Percentiles rank a stretch among this genome's conserved stretches.
Conservation (phyloP, 2,113 vertebrate genomes). For the Actenoides lindsayi region DNA sequence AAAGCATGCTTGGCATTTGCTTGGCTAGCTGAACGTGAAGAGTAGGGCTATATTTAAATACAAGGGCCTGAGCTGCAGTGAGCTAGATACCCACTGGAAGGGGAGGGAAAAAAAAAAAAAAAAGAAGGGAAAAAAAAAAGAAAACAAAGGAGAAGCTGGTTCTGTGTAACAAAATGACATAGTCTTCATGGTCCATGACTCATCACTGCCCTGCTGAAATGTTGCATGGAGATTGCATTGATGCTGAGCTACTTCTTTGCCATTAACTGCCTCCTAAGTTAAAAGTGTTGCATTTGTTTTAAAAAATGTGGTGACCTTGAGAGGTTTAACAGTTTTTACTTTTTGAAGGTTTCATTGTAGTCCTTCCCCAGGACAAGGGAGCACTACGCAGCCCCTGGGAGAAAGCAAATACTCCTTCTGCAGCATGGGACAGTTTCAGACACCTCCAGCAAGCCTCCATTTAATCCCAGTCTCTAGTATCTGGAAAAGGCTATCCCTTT, state of each 20-base stretch:
- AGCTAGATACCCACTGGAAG: neutral
- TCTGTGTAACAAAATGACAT: neutral
- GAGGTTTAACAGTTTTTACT: neutral
- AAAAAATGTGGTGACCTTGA: neutral
- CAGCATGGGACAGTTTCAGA: neutral
- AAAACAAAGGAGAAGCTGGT: neutral
- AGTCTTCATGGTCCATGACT: neutral
- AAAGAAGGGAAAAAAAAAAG: rapidly evolving
- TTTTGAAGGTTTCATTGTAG: neutral
- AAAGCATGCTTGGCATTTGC: conserved; percentile 56
- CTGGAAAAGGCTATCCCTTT: neutral
- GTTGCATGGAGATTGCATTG: neutral
- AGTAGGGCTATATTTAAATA: conserved; percentile 56
- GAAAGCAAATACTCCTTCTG: neutral
- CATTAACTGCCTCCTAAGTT: neutral
- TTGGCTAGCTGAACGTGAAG: conserved; percentile 30
- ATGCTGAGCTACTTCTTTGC: neutral
- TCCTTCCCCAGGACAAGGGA: neutral
- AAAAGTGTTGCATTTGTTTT: neutral
- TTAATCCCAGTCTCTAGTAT: neutral
- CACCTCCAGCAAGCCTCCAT: neutral
- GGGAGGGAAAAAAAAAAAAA: neutral
- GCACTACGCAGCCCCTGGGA: neutral
- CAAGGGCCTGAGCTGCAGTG: conserved; percentile 31
- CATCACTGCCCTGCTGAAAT: neutral